Evolutionary conservation across 2,888 invertebrate species (phyloP), one percentile per base, ranked within the genome.

Genomic region (Shargacucullia verbasci): DNA sequence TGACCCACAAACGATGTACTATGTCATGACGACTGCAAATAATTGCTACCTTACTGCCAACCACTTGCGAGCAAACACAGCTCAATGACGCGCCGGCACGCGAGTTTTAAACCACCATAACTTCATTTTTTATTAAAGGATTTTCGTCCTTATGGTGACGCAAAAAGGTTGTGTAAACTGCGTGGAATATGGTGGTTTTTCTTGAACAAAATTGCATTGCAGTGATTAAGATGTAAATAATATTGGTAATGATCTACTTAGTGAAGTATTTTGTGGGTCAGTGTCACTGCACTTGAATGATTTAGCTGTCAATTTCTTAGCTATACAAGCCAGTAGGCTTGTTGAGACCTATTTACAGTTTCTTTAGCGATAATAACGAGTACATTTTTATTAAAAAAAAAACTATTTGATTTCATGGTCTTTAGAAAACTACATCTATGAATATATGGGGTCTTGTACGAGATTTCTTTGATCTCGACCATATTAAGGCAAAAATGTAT

Each of bases 241-340:
- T 50, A 44, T 61, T 58, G 62, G 73, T 72, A 55, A 73, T 65
- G 65, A 44, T 65, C 57, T 53, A 54, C 49, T 65, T 70, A 33
- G 15, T 39, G 41, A 11, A 15, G 39, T 56, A 33, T 39, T 63
- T 47, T 57, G 27, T 70, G 7, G 52, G 66, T 64, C 66, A 67
- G 12, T 41, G 65, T 41, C 52, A 46, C 0, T 10, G 33, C 27
- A 48, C 13, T 38, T 1, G 0, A 8, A 12, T 5, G 20, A n/a
- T 33, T 33, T n/a, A 33, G 11, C 1, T 11, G 3, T 9, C 29
- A 27, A 7, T 7, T 27, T 27, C 7, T 27, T 5, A 27, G 7
- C 27, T 5, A 27, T 9, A 29, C 9, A 29, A 9, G 29, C 7
- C 29, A 27, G 7, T 27, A n/a, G n/a, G n/a, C n/a, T n/a, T n/a